Conservation (phyloP, 2,797 vertebrate species). For the Melanogrammus aeglefinus region DNA sequence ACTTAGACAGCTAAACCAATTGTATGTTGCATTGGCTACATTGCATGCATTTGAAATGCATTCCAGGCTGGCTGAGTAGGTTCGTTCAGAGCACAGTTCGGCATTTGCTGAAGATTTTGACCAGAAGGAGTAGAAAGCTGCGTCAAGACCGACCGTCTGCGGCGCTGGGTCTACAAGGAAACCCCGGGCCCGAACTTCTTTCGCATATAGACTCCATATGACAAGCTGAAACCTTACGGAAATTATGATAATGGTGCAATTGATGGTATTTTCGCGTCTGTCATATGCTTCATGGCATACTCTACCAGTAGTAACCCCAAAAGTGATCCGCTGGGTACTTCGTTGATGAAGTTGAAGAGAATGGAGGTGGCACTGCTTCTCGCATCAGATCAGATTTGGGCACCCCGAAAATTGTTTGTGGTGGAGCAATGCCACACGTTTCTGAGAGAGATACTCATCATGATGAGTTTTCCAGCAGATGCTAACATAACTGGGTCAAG, state of each 20-base stretch:
- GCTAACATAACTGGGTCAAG: not conserved
- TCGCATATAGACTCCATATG: not conserved
- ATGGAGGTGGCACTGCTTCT: not conserved
- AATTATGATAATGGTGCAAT: no score
- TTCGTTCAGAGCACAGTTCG: not conserved
- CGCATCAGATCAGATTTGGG: not conserved
- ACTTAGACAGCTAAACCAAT: constrained; percentile 9
- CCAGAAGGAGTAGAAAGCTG: not conserved
- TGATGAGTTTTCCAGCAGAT: not conserved
- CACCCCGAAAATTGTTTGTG: not conserved
- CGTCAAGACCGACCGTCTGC: not conserved
- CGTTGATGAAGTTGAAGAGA: no score
- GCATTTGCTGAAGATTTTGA: not conserved
- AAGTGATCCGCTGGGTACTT: no score
- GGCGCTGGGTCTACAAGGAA: not conserved
- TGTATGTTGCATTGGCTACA: not conserved
- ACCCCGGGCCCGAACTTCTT: not conserved
- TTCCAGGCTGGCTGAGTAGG: not conserved
- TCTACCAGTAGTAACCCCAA: no score
- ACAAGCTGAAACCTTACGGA: not conserved
- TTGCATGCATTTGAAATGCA: not conserved
- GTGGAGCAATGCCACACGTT: not conserved
- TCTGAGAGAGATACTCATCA: not conserved
- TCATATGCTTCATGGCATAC: no score
- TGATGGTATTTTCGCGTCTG: no score